Percentiles rank a stretch among this genome's conserved stretches.
Evolutionary conservation across 2,888 invertebrate genomes (phyloP).

Genomic region (Caenorhabditis panamensis): DNA sequence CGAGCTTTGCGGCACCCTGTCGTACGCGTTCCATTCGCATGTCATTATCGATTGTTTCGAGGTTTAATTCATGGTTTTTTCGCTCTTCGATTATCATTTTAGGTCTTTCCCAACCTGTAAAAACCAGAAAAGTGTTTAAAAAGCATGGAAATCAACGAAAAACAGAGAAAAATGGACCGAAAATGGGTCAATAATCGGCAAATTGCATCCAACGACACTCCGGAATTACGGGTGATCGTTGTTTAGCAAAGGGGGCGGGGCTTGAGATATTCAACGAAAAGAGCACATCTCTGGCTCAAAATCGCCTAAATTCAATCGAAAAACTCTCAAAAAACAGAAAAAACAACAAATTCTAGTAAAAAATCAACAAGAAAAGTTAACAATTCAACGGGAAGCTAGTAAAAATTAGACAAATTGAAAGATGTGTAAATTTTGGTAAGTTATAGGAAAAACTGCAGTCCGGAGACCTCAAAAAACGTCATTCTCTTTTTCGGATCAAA

Average conservation of each 20-base stretch:
- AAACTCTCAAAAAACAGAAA: too few species aligned
- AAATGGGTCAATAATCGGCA: neutral
- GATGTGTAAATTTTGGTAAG: neutral
- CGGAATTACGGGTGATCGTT: too few species aligned
- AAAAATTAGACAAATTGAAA: too few species aligned
- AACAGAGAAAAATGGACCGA: neutral
- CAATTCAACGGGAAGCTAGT: too few species aligned
- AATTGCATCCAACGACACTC: too few species aligned
- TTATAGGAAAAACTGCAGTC: neutral
- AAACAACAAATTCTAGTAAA: neutral
- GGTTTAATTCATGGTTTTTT: conserved; percentile 58
- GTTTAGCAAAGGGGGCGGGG: too few species aligned
- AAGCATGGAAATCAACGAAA: neutral
- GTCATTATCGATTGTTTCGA: conserved; percentile 65
- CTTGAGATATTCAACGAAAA: too few species aligned
- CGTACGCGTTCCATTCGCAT: conserved; percentile 66
- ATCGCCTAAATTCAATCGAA: too few species aligned
- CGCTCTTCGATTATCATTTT: conserved; percentile 54
- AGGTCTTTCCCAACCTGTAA: conserved; percentile 11
- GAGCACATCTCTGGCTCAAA: too few species aligned
- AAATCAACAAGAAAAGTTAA: neutral
- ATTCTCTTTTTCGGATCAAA: too few species aligned
- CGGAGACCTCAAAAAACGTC: neutral
- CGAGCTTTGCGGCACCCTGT: conserved; percentile 53
- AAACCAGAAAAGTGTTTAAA: neutral